These are phyloP conservation scores for Sarcophilus harrisii DNA, from an alignment of 2,797 vertebrate species.

Conservation along the genomic window DNA sequence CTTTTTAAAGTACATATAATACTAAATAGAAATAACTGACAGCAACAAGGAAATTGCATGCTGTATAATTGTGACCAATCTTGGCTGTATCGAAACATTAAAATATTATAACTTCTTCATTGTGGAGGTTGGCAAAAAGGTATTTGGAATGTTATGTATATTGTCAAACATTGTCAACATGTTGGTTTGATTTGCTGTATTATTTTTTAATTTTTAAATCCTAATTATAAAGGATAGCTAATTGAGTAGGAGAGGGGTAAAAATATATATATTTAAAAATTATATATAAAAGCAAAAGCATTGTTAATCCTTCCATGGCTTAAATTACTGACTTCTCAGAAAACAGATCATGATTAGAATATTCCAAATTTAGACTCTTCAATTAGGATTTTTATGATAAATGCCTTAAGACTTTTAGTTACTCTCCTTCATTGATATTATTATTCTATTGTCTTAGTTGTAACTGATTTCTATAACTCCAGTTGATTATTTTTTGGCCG, in stretches of 20 bases:
- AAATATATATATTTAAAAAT: not conserved
- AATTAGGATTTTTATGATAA: not conserved
- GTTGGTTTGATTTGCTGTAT: not conserved
- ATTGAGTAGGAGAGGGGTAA: not conserved
- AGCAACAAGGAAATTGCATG: not conserved
- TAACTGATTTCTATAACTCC: not conserved
- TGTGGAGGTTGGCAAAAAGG: not conserved
- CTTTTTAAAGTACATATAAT: not conserved
- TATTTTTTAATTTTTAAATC: not conserved
- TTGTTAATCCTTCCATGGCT: not conserved
- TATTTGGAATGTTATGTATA: not conserved
- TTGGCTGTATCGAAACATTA: not conserved
- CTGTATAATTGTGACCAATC: not conserved
- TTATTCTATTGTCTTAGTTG: not conserved
- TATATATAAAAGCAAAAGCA: not conserved
- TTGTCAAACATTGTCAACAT: not conserved
- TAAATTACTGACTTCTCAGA: not conserved
- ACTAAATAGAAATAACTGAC: not conserved
- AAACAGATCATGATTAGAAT: not conserved
- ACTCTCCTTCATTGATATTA: not conserved
- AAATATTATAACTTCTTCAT: not conserved
- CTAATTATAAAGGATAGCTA: not conserved
- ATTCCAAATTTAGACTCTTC: not conserved
- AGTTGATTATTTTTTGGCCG: not conserved
- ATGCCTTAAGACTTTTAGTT: not conserved